Evolutionary conservation across 2,797 vertebrate genomes (phyloP).

Genomic region (Sebastiscus tertius): DNA sequence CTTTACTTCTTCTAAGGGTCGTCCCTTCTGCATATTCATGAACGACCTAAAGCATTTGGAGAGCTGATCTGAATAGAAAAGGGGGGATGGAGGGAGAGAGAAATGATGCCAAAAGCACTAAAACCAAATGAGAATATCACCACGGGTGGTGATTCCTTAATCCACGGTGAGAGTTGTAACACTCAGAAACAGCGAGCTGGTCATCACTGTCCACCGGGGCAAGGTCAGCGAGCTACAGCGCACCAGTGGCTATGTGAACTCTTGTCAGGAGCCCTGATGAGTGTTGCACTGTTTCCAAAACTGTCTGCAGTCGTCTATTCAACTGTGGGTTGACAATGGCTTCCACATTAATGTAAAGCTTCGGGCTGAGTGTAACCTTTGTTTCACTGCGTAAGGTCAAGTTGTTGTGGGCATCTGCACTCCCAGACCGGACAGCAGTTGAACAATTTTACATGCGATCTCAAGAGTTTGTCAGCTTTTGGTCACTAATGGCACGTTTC

Average conservation of each 20-base stretch:
- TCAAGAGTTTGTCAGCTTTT: slow-evolving; percentile 15
- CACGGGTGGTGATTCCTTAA: slow-evolving; percentile 65
- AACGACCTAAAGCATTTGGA: slow-evolving; percentile 65
- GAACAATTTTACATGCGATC: slow-evolving; percentile 9
- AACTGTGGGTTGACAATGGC: slow-evolving; percentile 75
- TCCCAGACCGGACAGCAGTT: slow-evolving; percentile 40
- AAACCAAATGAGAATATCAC: slow-evolving; percentile 66
- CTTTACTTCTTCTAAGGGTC: slow-evolving; percentile 52
- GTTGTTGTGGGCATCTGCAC: slow-evolving; percentile 18
- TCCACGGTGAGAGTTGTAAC: slow-evolving; percentile 70
- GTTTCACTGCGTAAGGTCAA: slow-evolving; percentile 65
- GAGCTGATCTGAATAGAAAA: slow-evolving; percentile 71
- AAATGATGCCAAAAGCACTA: slow-evolving; percentile 64
- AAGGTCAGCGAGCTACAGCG: slow-evolving; percentile 76
- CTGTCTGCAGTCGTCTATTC: slow-evolving; percentile 79
- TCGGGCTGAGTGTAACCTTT: slow-evolving; percentile 70
- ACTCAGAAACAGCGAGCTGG: slow-evolving; percentile 53
- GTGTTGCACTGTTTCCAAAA: slow-evolving; percentile 82
- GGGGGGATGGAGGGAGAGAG: slow-evolving; percentile 28
- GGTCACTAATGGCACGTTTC: neutral
- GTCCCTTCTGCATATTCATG: slow-evolving; percentile 76
- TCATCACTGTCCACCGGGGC: slow-evolving; percentile 74
- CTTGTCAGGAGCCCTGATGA: slow-evolving; percentile 77
- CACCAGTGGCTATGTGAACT: slow-evolving; percentile 78
- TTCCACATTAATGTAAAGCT: slow-evolving; percentile 61